Percentiles rank a stretch among this genome's conserved stretches.
Evolutionary conservation across 2,888 invertebrate genomes (phyloP).

Genomic region (Antheraea yamamai): DNA sequence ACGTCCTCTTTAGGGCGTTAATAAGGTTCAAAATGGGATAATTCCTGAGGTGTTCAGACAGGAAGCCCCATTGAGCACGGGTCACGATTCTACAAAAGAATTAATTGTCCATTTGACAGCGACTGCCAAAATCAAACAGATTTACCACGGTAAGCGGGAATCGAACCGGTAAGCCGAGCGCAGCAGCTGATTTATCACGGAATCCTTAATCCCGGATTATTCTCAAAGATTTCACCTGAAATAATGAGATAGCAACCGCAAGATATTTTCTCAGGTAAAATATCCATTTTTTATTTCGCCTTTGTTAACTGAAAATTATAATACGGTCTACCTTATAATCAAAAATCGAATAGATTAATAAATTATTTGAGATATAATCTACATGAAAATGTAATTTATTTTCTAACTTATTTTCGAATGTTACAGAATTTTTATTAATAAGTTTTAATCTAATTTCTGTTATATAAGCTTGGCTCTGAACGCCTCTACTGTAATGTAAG

Average conservation of each 20-base stretch:
- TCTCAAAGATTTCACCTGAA: conserved; percentile 24
- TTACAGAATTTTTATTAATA: too few relatives aligned
- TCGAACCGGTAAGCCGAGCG: conserved; percentile 5
- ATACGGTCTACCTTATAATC: background rate
- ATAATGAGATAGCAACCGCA: conserved; percentile 26
- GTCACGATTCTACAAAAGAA: background rate
- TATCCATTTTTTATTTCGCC: background rate
- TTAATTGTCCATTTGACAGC: background rate
- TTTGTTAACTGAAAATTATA: background rate
- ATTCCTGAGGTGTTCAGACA: too few relatives aligned
- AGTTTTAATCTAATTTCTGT: too few relatives aligned
- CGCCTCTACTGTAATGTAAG: too few relatives aligned
- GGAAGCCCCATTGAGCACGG: too few relatives aligned
- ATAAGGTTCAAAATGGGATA: too few relatives aligned
- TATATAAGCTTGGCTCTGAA: too few relatives aligned
- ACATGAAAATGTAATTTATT: background rate
- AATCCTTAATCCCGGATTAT: conserved; percentile 27
- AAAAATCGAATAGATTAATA: background rate
- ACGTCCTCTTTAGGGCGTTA: too few relatives aligned
- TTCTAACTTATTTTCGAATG: background rate
- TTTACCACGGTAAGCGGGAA: background rate
- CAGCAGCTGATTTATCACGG: conserved; percentile 23
- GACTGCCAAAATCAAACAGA: too few relatives aligned
- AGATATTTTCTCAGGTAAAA: background rate
- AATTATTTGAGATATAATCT: background rate